Percentiles rank a stretch among this genome's conserved stretches.
Evolutionary conservation across 2,113 vertebrate species (phyloP).

Genomic region (Coptodon rendalli): DNA sequence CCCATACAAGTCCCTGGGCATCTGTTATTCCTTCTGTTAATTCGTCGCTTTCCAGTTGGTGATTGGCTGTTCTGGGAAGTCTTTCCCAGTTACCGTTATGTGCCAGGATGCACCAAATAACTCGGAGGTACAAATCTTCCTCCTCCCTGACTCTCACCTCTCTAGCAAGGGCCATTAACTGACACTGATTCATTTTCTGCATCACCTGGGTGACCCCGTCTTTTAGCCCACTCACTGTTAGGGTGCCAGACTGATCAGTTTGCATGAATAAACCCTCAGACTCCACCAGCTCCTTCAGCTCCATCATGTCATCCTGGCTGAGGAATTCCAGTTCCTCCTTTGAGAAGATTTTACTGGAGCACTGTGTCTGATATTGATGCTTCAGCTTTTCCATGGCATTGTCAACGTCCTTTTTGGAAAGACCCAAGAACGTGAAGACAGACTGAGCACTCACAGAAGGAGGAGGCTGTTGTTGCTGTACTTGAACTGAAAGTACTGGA

Average conservation of each 20-base stretch:
- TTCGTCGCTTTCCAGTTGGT: too few species aligned
- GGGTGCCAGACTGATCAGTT: fast-evolving
- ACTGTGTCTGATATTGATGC: conserved; percentile 25
- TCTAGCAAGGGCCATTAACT: neutral
- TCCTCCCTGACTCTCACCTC: too few species aligned
- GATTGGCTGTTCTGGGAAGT: too few species aligned
- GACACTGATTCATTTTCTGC: neutral
- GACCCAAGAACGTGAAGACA: neutral
- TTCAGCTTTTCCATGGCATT: neutral
- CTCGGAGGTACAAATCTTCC: too few species aligned
- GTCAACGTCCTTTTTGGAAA: neutral
- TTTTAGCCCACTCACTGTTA: fast-evolving
- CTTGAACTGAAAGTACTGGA: neutral
- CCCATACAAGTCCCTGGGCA: too few species aligned
- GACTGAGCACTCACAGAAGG: neutral
- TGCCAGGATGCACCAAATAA: too few species aligned
- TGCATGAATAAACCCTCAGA: conserved; percentile 18
- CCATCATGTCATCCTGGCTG: neutral
- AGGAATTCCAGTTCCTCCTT: neutral
- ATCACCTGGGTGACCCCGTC: fast-evolving
- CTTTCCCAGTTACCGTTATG: too few species aligned
- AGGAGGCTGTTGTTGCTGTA: neutral
- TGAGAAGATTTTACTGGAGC: neutral
- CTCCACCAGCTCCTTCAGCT: neutral
- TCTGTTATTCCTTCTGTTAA: too few species aligned